Evolutionary conservation across 2,888 invertebrate species (phyloP), one percentile per base, ranked within the genome.

Genomic region (Trilocha varians): DNA sequence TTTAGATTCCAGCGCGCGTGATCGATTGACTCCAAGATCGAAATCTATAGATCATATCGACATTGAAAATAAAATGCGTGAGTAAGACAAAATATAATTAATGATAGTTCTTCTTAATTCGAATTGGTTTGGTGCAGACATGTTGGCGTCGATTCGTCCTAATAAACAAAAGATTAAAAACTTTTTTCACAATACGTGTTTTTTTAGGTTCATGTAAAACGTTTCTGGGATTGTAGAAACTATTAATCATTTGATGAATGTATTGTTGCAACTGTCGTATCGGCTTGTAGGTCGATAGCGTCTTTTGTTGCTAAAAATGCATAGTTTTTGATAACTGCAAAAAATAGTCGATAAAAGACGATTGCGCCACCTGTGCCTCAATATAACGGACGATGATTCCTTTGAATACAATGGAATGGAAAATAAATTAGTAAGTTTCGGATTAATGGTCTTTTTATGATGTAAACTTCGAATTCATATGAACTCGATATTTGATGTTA

Each of bases 51-150:
- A 85, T 85, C 83, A 84, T 83, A 84, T 83, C 80, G 72, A 70
- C 60, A 65, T 78, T 53, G 69, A 82, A 84, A 83, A 83, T 85
- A 79, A 78, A 83, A 82, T 83, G 83, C 80, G 79, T 82, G 84
- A 84, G 85, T 85, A 84, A 84, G 85, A 84, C 85, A 83, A 85
- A 84, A 84, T 80, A 78, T 84, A 85, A 85, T 85, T 84, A 84
- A 85, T 85, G 82, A 78, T 82, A 65, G 68, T 65, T 70, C 70
- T 77, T 74, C 74, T 59, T 82, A 79, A 83, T 78, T 82, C 74
- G 82, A 82, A 76, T 78, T 79, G 78, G 74, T 80, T 65, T 70
- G 75, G 76, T 78, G 84, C 76, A 85, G 84, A 85, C 85, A 84
- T 60, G 73, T 71, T 83, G 84, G 85, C 85, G 85, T 84, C 85